A percentile compares a stretch with the other conserved stretches of the same genome.
Evolutionary conservation across 2,113 vertebrate genomes (phyloP).

Genomic region (Picathartes gymnocephalus): DNA sequence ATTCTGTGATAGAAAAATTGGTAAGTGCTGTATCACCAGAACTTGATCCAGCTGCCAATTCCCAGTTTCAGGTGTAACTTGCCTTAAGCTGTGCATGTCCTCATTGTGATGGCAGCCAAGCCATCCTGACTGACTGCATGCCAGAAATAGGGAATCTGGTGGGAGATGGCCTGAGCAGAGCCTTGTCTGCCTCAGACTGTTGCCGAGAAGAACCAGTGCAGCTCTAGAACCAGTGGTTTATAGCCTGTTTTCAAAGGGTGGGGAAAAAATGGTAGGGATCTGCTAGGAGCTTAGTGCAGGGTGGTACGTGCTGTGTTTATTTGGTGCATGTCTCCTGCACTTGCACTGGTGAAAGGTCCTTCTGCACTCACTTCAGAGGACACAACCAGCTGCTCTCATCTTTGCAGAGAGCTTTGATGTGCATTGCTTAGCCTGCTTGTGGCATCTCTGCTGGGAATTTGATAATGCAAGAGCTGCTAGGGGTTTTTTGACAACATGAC

Average conservation of each 20-base stretch:
- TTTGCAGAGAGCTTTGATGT: neutral
- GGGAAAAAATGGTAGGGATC: rapidly evolving
- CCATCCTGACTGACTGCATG: rapidly evolving
- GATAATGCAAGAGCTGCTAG: neutral
- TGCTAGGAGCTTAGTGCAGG: neutral
- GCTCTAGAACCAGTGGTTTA: neutral
- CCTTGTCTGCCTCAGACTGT: neutral
- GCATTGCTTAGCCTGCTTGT: neutral
- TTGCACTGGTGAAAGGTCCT: neutral
- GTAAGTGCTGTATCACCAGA: slow-evolving; percentile 59
- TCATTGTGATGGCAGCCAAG: neutral
- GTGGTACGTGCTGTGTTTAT: rapidly evolving
- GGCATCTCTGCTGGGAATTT: neutral
- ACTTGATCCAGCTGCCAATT: neutral
- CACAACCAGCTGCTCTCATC: neutral
- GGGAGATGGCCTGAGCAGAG: neutral
- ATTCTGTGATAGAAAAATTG: slow-evolving; percentile 80
- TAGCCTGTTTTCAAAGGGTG: neutral
- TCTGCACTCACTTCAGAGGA: neutral
- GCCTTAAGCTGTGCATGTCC: neutral
- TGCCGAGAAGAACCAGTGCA: neutral
- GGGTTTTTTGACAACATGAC: rapidly evolving
- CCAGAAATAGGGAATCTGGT: rapidly evolving
- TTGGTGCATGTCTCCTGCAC: neutral
- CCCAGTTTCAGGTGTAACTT: neutral